Conservation (phyloP, 2,888 invertebrate species). For the Serrognathus titanus region DNA sequence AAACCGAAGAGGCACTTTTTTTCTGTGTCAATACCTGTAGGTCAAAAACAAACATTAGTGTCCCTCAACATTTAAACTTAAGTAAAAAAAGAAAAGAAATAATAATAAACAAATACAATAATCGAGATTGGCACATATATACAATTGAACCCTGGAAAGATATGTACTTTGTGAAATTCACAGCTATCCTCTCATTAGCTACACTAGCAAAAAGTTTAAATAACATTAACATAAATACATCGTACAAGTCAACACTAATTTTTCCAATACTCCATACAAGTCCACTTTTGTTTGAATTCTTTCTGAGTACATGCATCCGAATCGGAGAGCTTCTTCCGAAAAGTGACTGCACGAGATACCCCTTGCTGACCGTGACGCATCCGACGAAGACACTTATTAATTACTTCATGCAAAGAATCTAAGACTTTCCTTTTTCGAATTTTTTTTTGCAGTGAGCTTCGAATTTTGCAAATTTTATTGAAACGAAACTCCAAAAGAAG, state of each 20-base stretch:
- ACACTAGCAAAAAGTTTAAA: conserved; percentile 29
- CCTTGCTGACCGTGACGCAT: neutral
- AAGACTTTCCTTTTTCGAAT: too few species aligned
- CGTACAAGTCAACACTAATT: conserved; percentile 39
- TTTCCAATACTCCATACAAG: conserved; percentile 13
- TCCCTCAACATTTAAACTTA: conserved; percentile 5
- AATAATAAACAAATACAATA: conserved; percentile 35
- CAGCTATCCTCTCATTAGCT: conserved; percentile 37
- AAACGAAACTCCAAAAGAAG: too few species aligned
- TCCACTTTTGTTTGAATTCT: conserved; percentile 7
- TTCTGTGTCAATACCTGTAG: too few species aligned
- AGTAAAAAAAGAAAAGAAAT: conserved; percentile 16
- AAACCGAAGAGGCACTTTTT: too few species aligned
- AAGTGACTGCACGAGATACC: neutral
- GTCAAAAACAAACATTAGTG: neutral
- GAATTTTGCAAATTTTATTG: too few species aligned
- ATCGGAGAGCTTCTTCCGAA: neutral
- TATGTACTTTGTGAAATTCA: conserved; percentile 46
- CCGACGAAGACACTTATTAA: neutral
- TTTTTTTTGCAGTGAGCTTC: too few species aligned
- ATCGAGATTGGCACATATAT: conserved; percentile 50
- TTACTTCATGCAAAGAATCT: too few species aligned
- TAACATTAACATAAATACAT: conserved; percentile 29
- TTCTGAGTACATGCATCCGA: neutral
- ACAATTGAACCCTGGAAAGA: conserved; percentile 52